Base-by-base conservation (phyloP, 2,113 vertebrate species). In the Dascyllus trimaculatus region DNA sequence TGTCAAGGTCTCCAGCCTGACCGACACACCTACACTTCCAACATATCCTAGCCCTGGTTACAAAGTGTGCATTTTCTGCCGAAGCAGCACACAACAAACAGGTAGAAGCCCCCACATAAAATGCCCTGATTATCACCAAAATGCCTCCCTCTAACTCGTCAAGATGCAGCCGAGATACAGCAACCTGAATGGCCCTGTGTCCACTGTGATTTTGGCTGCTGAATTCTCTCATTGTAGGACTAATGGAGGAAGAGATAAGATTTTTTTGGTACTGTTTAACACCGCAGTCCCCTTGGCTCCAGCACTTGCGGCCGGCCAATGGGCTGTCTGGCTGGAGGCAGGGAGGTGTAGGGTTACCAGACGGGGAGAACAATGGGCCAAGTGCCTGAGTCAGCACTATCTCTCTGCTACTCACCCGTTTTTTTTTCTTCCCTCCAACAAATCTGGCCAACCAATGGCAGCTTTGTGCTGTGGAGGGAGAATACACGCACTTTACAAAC, bases 331-430 rank as follows among this genome's bases (percentile, higher is more conserved):
- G 82, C 86, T 81, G 81, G 48, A 67, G 84, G 87, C 78, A 60
- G 78, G 73, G 89, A 71, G 90, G 91, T 89, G 89, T 89, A 78
- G 85, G 85, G 87, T 94, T 94, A 86, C 93, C 7, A 80, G 79
- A 48, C 64, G 1, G 19, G 5, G 58, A 88, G 89, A 94, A 94
- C 92, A 94, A 94, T 94, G 84, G 91, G 67, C 81, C 62, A 8
- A 84, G 64, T 21, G 85, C 87, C 90, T 93, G 90, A 94, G 90
- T 94, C 93, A 93, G 93, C 93, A 92, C 81, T 89, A 86, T 87
- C 81, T 84, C 54, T 40, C 57, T 70, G 51, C 66, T 80, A 69
- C 87, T 85, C 61, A 66, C 85, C 53, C 54, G 2, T 43, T 43
- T 43, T 15, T 66, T 70, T 86, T 83, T 90, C 83, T 89, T 84